Evolutionary conservation across 2,113 vertebrate species (phyloP), one percentile per base, ranked within the genome.

Genomic region (Eira barbara): DNA sequence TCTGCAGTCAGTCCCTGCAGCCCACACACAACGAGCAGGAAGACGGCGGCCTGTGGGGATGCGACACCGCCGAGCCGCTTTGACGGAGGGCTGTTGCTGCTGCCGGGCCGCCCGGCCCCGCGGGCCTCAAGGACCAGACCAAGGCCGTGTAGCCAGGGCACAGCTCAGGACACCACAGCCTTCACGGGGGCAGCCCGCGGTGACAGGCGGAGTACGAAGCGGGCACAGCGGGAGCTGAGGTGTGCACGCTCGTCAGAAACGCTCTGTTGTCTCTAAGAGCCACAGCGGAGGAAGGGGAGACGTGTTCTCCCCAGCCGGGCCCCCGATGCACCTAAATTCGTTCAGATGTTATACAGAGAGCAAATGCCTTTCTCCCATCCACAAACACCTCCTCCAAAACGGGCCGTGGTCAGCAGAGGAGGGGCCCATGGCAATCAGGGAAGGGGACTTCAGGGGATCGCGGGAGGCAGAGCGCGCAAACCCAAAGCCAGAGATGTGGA

Each of bases 221-320:
- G 0, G 0, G 20, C n/a, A 29, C 11, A 25, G 21, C 6, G 0
- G 27, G 79, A 27, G 34, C 79, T 59, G 52, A 10, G 42, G 27
- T 6, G 10, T 3, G 9, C 10, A 73, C 20, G 3, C 36, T 25
- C 1, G 36, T 39, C 36, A 3, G 36, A 39, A 23, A 39, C 1
- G 11, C n/a, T 39, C 2, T 23, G 20, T 6, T 25, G 69, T 23
- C 5, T 3, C 0, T 10, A 10, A 79, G 15, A 29, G 21, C 42
- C 34, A 1, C 42, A 13, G 74, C 5, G 7, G 25, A 69, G 42
- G 59, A 25, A 2, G 3, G 63, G 59, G 27, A 17, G 25, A 6
- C 0, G 6, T 0, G n/a, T 1, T 7, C 49, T 45, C 20, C 1
- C 69, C n/a, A 14, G 78, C n/a, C 25, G n/a, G 79, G 31, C 17